Conservation (phyloP, 2,113 vertebrate genomes). For the Misgurnus mizolepis region DNA sequence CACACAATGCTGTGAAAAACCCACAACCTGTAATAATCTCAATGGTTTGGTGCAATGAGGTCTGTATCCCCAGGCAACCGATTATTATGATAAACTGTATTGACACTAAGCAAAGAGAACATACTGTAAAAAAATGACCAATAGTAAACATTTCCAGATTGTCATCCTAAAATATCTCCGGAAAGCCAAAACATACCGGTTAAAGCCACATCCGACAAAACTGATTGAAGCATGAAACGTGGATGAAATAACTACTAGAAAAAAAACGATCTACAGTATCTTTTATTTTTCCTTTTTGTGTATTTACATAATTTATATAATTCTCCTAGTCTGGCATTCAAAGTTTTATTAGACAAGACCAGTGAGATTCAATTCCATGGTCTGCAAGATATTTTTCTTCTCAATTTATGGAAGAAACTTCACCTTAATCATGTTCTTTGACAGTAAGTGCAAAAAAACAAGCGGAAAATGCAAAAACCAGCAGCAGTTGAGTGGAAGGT, state of each 20-base stretch:
- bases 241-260: conserved; percentile 56
- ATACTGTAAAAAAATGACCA: conserved; percentile 53
- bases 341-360: too few relatives aligned
- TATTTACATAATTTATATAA: too few relatives aligned
- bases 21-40: conserved; percentile 33
- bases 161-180: conserved; percentile 59
- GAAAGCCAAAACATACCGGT: conserved; percentile 44
- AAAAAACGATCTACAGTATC: not conserved
- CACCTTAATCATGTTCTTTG: conserved; percentile 57
- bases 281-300: not conserved
- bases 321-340: too few relatives aligned
- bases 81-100: conserved; percentile 63
- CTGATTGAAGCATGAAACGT: conserved; percentile 48
- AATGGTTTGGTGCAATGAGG: conserved; percentile 45
- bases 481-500: conserved; percentile 36
- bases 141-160: conserved; percentile 68
- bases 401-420: conserved; percentile 54
- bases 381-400: conserved; percentile 35
- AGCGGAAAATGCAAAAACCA: conserved; percentile 51
- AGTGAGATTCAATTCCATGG: not conserved
- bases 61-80: conserved; percentile 62
- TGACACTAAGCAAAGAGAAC: conserved; percentile 58
- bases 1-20: conserved; percentile 31
- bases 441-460: conserved; percentile 49
- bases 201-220: conserved; percentile 49